Conservation (phyloP, 2,113 vertebrate genomes). For the Otus sunia region DNA sequence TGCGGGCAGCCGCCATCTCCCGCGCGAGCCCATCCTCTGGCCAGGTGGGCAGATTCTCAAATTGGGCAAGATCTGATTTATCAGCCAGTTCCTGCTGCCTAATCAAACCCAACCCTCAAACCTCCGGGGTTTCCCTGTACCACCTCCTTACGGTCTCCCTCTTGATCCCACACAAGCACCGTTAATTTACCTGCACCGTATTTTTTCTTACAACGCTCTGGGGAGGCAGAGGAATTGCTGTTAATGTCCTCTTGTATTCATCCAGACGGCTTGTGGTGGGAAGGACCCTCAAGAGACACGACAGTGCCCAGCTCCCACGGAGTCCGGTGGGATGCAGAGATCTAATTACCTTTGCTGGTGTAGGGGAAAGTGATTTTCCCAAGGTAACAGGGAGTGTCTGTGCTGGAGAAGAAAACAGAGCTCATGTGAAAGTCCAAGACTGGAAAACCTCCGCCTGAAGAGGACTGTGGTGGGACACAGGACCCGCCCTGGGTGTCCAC, state of each 20-base stretch:
- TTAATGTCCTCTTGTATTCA: background rate
- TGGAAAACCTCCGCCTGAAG: background rate
- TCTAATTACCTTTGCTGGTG: background rate
- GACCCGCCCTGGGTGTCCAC: background rate
- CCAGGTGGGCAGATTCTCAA: background rate
- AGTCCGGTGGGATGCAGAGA: background rate
- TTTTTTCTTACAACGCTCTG: background rate
- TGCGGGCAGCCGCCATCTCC: background rate
- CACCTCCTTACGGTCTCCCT: background rate
- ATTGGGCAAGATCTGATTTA: background rate
- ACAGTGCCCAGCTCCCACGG: background rate
- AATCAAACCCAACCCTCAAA: background rate
- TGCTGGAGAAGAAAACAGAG: background rate
- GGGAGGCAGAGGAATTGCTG: background rate
- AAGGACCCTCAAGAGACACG: background rate
- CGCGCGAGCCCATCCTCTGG: rapidly evolving
- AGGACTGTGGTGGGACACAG: background rate
- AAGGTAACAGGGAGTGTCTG: background rate
- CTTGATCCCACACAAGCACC: background rate
- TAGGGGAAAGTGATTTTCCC: background rate
- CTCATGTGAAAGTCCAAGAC: background rate
- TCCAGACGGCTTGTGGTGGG: background rate
- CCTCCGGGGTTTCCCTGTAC: no score
- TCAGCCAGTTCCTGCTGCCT: background rate
- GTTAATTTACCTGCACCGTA: background rate